Conservation (phyloP, 2,113 vertebrate genomes). For the Theristicus caerulescens region DNA sequence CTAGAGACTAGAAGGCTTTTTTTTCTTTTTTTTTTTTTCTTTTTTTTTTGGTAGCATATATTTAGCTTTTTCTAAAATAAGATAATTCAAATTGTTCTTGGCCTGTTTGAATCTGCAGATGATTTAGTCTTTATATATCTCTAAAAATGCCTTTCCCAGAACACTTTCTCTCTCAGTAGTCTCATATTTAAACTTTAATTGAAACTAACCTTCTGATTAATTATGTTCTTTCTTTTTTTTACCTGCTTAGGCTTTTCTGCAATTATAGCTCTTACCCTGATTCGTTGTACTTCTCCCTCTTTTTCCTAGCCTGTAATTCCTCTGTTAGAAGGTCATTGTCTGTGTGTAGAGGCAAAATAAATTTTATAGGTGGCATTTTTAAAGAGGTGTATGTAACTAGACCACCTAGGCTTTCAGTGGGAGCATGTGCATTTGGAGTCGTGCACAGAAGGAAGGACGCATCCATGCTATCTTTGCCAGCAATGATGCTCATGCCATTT, state of each 20-base stretch:
- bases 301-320: neutral
- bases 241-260: neutral
- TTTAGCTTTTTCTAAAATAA: neutral
- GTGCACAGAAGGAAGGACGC: neutral
- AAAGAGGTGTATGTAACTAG: neutral
- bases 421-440: neutral
- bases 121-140: neutral
- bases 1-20: neutral
- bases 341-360: neutral
- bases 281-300: neutral
- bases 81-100: neutral
- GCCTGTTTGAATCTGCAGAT: neutral
- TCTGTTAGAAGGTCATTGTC: neutral
- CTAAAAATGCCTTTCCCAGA: neutral
- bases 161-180: neutral
- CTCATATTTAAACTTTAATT: constrained; percentile 14
- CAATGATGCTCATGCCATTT: neutral
- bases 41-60: neutral
- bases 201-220: neutral
- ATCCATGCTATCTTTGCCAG: neutral
- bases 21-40: neutral
- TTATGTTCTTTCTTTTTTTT: neutral
- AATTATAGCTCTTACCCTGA: neutral
- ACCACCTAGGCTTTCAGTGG: neutral
- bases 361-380: neutral